These are phyloP conservation scores for Brachyopa scutellaris DNA, from an alignment of 2,888 invertebrate species.

Conservation along the genomic window DNA sequence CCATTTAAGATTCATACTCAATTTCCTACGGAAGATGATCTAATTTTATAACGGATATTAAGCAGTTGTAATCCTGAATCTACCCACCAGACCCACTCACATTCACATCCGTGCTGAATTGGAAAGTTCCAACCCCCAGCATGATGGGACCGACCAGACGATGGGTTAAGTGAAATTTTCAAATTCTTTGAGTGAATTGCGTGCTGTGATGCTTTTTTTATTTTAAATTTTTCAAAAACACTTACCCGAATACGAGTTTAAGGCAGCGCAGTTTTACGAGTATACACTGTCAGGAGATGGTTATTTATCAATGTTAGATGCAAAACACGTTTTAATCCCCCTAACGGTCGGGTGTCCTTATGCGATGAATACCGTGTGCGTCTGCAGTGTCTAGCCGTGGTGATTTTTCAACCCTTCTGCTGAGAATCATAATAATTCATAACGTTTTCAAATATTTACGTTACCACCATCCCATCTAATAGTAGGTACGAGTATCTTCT, in stretches of 20 bases:
- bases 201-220: background rate
- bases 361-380: slow-evolving; percentile 14
- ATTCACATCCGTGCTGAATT: background rate
- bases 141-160: background rate
- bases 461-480: slow-evolving; percentile 30
- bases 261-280: no score
- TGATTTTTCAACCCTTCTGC: slow-evolving; percentile 52
- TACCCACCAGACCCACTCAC: background rate
- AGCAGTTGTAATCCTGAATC: slow-evolving; percentile 39
- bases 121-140: no score
- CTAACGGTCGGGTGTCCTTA: slow-evolving; percentile 13
- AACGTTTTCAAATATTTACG: slow-evolving; percentile 49
- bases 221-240: slow-evolving; percentile 62
- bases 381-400: slow-evolving; percentile 45
- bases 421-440: slow-evolving; percentile 59
- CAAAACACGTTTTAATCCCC: slow-evolving; percentile 57
- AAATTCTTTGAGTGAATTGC: slow-evolving; percentile 26
- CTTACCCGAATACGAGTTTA: no score
- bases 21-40: slow-evolving; percentile 50
- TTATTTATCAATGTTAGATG: slow-evolving; percentile 63
- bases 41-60: slow-evolving; percentile 60
- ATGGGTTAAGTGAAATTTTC: background rate
- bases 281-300: slow-evolving; percentile 40
- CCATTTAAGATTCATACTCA: slow-evolving; percentile 10
- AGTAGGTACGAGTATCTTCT: background rate